phyloP scores from a whole-genome alignment of 2,888 invertebrate genomes.

The Amiota communis region DNA sequence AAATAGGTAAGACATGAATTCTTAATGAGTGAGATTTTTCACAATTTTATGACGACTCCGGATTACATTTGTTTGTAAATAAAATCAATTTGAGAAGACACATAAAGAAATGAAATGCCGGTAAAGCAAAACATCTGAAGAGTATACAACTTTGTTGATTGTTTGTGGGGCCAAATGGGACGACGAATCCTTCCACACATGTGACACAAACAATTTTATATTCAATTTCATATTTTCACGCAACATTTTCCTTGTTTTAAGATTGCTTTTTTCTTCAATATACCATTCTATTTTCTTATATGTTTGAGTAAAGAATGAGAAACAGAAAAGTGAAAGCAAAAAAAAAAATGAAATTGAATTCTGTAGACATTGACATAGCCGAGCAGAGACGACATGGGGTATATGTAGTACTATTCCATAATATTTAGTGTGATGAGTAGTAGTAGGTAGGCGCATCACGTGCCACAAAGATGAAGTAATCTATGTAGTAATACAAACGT shows the following conservation, averaged over 20 bases:
- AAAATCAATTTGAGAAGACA: constrained; percentile 4
- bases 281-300: background rate
- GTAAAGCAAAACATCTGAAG: background rate
- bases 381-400: too few relatives aligned
- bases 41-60: background rate
- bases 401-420: background rate
- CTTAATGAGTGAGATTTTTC: too few relatives aligned
- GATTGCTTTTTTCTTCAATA: background rate
- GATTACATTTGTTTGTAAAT: background rate
- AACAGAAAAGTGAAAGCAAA: constrained; percentile 18
- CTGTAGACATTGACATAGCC: constrained; percentile 15
- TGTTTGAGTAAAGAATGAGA: background rate
- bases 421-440: constrained; percentile 19
- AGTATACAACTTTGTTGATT: too few relatives aligned
- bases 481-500: constrained; percentile 33
- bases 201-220: constrained; percentile 28
- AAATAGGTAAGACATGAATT: background rate
- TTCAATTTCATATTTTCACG: constrained; percentile 27
- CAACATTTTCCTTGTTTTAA: constrained; percentile 41
- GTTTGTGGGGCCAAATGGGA: too few relatives aligned
- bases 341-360: constrained; percentile 53
- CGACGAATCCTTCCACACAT: background rate
- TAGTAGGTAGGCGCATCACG: constrained; percentile 37
- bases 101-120: background rate
- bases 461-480: constrained; percentile 44